A percentile compares a stretch with the other conserved stretches of the same genome.
These are phyloP conservation scores for Epinephelus fuscoguttatus DNA, from an alignment of 2,113 vertebrate genomes.

Conservation along the genomic window DNA sequence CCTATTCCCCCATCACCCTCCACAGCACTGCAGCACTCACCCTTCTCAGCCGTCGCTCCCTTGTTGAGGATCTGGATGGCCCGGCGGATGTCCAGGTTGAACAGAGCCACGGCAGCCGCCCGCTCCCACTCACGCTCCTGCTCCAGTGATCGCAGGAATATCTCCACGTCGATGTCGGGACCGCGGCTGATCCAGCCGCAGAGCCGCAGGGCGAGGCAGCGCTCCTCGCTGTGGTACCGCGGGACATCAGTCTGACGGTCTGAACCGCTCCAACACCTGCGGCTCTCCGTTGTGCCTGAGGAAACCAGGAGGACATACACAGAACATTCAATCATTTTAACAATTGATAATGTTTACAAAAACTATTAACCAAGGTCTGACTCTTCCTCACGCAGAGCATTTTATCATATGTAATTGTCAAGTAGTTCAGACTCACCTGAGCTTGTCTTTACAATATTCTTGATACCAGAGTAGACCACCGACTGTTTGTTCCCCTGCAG, in stretches of 20 bases:
- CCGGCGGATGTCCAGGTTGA: conserved; percentile 96
- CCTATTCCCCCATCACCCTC: background rate
- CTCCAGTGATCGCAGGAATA: conserved; percentile 93
- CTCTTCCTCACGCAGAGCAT: background rate
- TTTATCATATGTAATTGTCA: background rate
- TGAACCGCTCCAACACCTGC: conserved; percentile 91
- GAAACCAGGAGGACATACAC: conserved; percentile 18
- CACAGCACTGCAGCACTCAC: conserved; percentile 70
- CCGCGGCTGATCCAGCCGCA: conserved; percentile 97
- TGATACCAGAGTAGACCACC: conserved; percentile 96
- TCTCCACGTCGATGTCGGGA: conserved; percentile 91
- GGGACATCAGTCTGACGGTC: conserved; percentile 91
- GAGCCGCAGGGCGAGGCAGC: conserved; percentile 93
- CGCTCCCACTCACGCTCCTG: conserved; percentile 96
- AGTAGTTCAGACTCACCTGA: conserved; percentile 87
- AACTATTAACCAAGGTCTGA: background rate
- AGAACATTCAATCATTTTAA: background rate
- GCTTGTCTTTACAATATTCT: conserved; percentile 95
- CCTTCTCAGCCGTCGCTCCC: conserved; percentile 93
- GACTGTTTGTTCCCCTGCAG: conserved; percentile 92
- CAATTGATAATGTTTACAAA: background rate
- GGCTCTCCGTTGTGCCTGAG: conserved; percentile 91
- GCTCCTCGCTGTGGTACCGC: conserved; percentile 94
- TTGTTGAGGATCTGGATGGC: conserved; percentile 97
- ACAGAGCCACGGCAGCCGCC: conserved; percentile 95